Conservation (phyloP, 92 coral and sea anemone species). For the Porites divaricata region DNA sequence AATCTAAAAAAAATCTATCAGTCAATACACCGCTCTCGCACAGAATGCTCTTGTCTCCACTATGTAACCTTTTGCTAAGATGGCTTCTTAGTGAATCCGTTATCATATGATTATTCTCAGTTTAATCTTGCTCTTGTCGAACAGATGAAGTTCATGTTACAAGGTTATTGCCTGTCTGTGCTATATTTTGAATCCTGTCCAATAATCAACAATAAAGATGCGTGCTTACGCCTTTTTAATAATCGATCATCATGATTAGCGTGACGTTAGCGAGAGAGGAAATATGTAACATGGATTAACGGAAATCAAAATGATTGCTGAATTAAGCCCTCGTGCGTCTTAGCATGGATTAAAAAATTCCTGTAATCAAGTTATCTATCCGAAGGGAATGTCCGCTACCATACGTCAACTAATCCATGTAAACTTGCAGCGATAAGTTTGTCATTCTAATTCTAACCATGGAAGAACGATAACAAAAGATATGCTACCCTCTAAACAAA, state of each 20-base stretch:
- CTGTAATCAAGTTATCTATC: constrained; percentile 15
- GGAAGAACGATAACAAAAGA: no score
- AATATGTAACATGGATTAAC: constrained; percentile 8
- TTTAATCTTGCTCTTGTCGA: constrained; percentile 6
- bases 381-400: background rate
- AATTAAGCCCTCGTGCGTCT: background rate
- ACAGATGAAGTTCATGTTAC: background rate
- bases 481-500: no score
- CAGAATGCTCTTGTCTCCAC: no score
- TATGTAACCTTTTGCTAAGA: background rate
- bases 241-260: background rate
- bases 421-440: no score
- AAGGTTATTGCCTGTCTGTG: background rate
- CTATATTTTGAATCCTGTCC: background rate
- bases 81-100: constrained; percentile 19
- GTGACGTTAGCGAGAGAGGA: constrained; percentile 11
- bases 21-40: no score
- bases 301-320: no score
- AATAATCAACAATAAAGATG: background rate
- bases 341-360: constrained; percentile 7
- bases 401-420: no score
- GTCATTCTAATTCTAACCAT: no score
- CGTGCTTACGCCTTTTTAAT: no score
- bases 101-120: constrained; percentile 9
- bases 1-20: no score